These are phyloP conservation scores for Wasmannia auropunctata DNA, from an alignment of 1,140 invertebrate species.

Conservation along the genomic window DNA sequence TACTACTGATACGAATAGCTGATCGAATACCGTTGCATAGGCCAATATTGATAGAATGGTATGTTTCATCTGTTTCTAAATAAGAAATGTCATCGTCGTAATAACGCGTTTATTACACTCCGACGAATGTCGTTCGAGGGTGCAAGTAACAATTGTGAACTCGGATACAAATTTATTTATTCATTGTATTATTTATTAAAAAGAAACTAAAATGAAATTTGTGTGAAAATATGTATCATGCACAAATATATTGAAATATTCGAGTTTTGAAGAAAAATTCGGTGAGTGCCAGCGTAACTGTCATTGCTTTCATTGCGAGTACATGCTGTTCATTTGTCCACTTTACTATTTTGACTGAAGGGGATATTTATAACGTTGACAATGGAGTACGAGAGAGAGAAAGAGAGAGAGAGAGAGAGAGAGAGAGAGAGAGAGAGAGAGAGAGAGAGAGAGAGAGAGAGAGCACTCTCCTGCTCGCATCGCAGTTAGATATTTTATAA, in stretches of 20 bases:
- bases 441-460: no score
- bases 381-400: no score
- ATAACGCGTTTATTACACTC: slow-evolving; percentile 20
- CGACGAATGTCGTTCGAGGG: not conserved
- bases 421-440: no score
- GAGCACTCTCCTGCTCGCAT: not conserved
- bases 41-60: slow-evolving; percentile 62
- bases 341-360: slow-evolving; percentile 1
- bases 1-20: slow-evolving; percentile 40
- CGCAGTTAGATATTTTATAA: not conserved
- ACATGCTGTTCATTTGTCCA: slow-evolving; percentile 1
- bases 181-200: not conserved
- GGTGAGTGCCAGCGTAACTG: not conserved
- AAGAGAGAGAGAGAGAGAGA: no score
- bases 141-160: not conserved
- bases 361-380: slow-evolving; percentile 8
- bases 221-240: not conserved
- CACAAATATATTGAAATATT: not conserved
- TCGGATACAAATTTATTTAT: not conserved
- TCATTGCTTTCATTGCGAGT: slow-evolving; percentile 16
- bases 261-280: not conserved
- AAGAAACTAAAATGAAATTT: not conserved
- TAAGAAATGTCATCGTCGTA: slow-evolving; percentile 48
- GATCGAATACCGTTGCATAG: slow-evolving; percentile 25
- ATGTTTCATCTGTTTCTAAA: slow-evolving; percentile 47